Evolutionary conservation across 2,797 vertebrate species (phyloP), one percentile per base, ranked within the genome.

Genomic region (Chelidonichthys spinosus): DNA sequence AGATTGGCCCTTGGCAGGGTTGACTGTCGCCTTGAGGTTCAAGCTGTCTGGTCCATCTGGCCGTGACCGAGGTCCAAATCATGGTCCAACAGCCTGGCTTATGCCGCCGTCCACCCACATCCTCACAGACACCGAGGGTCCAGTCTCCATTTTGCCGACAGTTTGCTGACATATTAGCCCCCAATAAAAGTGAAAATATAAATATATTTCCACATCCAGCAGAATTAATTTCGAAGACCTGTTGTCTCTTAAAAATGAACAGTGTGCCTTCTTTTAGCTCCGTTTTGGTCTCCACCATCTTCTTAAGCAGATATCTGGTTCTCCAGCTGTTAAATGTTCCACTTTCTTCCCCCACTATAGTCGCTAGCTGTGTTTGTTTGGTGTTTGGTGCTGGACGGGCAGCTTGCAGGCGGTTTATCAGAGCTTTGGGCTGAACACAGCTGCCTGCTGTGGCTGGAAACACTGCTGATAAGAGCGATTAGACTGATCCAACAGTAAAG

Each of bases 31-130:
- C 78, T 67, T 54, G 54, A 63, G 78, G 72, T 85, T 78, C 85
- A 71, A 64, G 82, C 87, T 84, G 89, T 84, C 65, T 70, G 52
- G 59, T 9, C 91, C 91, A 91, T 92, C 89, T 91, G 90, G 82
- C 68, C 55, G 64, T 0, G 4, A 36, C 7, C 4, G 0, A 7
- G 13, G 84, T 25, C 89, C 90, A 90, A 70, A 69, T 55, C 33
- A 56, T 39, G 63, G 54, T 25, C 2, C 25, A 25, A 25, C 25
- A 25, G 25, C 63, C 53, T 5, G 71, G 13, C 74, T 74, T 61
- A 63, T 69, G 69, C 18, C 63, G 53, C 72, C 72, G 47, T 54
- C 81, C 88, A 72, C 84, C 47, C 63, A 81, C 72, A 47, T 55
- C 70, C 59, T 62, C 43, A 40, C 32, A 14, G 73, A 62, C 52